phyloP scores from a whole-genome alignment of 2,113 vertebrate genomes.

The Danio rerio region GRCz12tu NC_133180.1:29060501-29061000 shows the following conservation, averaged over 20 bases:
- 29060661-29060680: conserved; percentile 4
- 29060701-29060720: neutral
- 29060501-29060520: neutral
- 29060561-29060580: neutral
- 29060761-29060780: neutral
- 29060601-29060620: neutral
- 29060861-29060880: conserved; percentile 29
- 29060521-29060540: neutral
- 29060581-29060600: neutral
- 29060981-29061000: neutral
- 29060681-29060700: neutral
- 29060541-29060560: neutral
- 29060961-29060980: neutral
- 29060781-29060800: conserved; percentile 10
- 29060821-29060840: neutral
- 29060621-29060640: conserved; percentile 23
- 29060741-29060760: neutral
- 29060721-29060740: conserved; percentile 9
- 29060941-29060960: neutral
- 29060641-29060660: conserved; percentile 27
- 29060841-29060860: conserved; percentile 20
- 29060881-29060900: neutral
- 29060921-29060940: neutral
- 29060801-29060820: conserved; percentile 25
- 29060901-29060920: neutral